Percentiles rank a stretch among this genome's conserved stretches.
phyloP scores from a whole-genome alignment of 2,888 invertebrate genomes.

The Polydrusus tereticollis region DNA sequence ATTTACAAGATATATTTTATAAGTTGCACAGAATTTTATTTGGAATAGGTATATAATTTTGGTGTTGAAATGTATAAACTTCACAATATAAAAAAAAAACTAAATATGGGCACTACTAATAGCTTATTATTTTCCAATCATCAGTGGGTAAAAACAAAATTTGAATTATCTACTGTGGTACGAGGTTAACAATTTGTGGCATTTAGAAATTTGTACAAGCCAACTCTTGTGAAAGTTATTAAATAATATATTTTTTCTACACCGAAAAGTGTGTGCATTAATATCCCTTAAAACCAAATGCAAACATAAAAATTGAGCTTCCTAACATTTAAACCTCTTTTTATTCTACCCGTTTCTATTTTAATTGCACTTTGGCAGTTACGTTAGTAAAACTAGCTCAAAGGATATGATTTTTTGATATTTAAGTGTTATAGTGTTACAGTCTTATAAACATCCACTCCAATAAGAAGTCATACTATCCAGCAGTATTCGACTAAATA shows the following conservation, averaged over 20 bases:
- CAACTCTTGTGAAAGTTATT: no score
- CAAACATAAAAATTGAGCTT: constrained; percentile 9
- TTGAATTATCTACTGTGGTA: no score
- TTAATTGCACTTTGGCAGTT: constrained; percentile 30
- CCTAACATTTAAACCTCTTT: neutral
- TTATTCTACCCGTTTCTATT: neutral
- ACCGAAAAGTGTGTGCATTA: no score
- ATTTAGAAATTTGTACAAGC: no score
- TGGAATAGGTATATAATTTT: no score
- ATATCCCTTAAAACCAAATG: constrained; percentile 4
- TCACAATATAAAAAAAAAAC: no score
- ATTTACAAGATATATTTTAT: constrained; percentile 13
- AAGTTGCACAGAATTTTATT: neutral
- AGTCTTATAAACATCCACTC: constrained; percentile 32
- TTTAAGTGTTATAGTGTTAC: constrained; percentile 27
- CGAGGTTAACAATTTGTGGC: no score
- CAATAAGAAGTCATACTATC: neutral
- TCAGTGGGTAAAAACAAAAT: no score
- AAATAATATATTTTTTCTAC: no score
- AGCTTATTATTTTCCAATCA: no score
- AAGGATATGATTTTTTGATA: constrained; percentile 46
- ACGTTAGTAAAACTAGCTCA: constrained; percentile 25
- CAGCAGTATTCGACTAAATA: neutral
- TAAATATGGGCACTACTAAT: no score
- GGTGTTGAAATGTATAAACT: no score